phyloP scores from a whole-genome alignment of 2,888 invertebrate genomes.

The Drosophila seclusa region DNA sequence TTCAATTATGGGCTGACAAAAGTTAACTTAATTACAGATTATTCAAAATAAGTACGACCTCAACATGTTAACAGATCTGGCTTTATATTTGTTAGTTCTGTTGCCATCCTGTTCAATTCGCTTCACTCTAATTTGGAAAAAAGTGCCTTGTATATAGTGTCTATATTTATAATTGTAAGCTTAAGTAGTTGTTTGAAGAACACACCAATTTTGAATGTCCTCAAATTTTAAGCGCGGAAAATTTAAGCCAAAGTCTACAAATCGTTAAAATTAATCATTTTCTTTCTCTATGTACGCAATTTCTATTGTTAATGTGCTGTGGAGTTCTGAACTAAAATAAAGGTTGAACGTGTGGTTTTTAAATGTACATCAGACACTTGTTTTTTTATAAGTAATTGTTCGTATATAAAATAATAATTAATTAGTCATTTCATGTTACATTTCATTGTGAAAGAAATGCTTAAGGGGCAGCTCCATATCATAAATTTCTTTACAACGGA shows the following conservation, averaged over 20 bases:
- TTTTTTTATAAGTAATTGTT: not conserved
- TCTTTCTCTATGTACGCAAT: slow-evolving; percentile 33
- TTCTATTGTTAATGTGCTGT: slow-evolving; percentile 28
- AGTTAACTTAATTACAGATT: slow-evolving; percentile 6
- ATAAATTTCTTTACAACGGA: not conserved
- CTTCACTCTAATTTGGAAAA: slow-evolving; percentile 36
- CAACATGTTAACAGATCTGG: slow-evolving; percentile 3
- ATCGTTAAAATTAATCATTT: slow-evolving; percentile 32
- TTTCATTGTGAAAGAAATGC: not conserved
- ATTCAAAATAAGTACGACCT: slow-evolving; percentile 14
- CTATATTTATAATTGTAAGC: slow-evolving; percentile 54
- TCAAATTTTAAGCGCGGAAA: slow-evolving; percentile 37
- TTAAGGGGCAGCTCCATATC: not conserved
- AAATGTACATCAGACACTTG: not conserved
- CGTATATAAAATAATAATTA: not conserved
- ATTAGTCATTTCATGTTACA: not conserved
- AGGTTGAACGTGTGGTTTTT: slow-evolving; percentile 26
- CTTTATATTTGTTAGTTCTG: slow-evolving; percentile 10
- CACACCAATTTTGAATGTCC: slow-evolving; percentile 24
- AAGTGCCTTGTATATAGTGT: slow-evolving; percentile 63
- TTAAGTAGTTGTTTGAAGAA: slow-evolving; percentile 31
- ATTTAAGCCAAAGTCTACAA: slow-evolving; percentile 65
- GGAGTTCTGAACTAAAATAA: slow-evolving; percentile 50
- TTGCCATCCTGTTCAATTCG: slow-evolving; percentile 24
- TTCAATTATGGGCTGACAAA: slow-evolving; percentile 11